These are phyloP conservation scores for Parapsyche elsis DNA, from an alignment of 1,140 invertebrate species.

Conservation along the genomic window DNA sequence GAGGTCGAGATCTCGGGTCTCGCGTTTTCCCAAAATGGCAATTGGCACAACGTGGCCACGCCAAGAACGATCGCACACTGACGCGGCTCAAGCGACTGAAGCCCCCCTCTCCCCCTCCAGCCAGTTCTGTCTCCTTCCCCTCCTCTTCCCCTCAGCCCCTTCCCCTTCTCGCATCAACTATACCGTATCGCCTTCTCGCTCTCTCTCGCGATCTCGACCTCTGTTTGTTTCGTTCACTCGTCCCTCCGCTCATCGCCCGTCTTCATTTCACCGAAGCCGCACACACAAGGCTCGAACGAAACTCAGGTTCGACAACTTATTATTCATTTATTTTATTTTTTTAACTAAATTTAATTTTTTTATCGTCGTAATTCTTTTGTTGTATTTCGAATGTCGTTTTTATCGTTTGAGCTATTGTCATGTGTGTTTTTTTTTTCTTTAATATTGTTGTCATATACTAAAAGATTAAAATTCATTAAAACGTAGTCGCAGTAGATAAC, in stretches of 20 bases:
- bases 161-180: neutral
- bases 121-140: neutral
- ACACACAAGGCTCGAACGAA: neutral
- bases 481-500: no score
- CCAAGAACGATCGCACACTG: neutral
- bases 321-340: no score
- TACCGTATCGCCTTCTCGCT: neutral
- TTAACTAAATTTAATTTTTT: no score
- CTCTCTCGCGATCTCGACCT: neutral
- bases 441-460: no score
- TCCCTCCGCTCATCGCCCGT: slow-evolving; percentile 10
- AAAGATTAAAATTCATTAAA: no score
- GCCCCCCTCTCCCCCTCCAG: neutral
- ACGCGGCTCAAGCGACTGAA: neutral
- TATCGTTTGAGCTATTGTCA: no score
- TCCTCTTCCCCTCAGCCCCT: neutral
- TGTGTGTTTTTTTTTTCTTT: no score
- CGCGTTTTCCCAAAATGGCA: neutral
- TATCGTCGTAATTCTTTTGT: no score
- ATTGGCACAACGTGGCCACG: neutral
- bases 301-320: no score
- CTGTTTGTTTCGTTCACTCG: slow-evolving; percentile 7
- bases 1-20: neutral
- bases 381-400: no score
- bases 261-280: slow-evolving; percentile 25